phyloP scores from a whole-genome alignment of 1,140 invertebrate species.

The Panagrolaimus sp. region DNA sequence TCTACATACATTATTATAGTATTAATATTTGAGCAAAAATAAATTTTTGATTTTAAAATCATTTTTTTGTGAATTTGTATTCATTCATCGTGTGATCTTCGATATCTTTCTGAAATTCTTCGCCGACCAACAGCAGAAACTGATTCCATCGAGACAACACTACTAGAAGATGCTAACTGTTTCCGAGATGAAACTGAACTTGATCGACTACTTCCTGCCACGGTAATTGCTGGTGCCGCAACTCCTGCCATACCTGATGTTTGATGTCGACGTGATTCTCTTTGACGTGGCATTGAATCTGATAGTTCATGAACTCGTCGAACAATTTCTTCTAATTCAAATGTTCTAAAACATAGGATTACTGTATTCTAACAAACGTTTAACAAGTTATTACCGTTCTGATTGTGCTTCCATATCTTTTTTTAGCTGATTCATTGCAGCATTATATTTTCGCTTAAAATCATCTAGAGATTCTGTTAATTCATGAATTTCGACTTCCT shows the following conservation, averaged over 20 bases:
- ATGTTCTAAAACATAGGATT: constrained; percentile 5
- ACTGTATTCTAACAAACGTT: too few species aligned
- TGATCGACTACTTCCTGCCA: background rate
- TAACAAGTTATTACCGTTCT: constrained; percentile 18
- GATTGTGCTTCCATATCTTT: constrained; percentile 16
- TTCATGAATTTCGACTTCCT: constrained; percentile 14
- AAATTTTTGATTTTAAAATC: background rate
- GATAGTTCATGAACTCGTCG: constrained; percentile 9
- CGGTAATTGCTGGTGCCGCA: background rate
- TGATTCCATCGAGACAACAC: background rate
- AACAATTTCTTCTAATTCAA: constrained; percentile 23
- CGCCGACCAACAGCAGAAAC: background rate
- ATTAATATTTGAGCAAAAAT: too few species aligned
- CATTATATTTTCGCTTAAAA: constrained; percentile 18
- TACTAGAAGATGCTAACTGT: background rate
- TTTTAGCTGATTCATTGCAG: constrained; percentile 11
- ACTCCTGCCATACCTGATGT: too few species aligned
- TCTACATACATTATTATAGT: too few species aligned
- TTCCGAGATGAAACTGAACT: background rate
- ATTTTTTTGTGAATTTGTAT: background rate
- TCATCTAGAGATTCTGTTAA: constrained; percentile 14
- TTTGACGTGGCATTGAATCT: background rate
- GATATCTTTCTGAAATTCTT: background rate
- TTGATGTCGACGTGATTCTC: too few species aligned
- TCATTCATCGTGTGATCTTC: background rate